Evolutionary conservation across 2,888 invertebrate genomes (phyloP), one percentile per base, ranked within the genome.

Genomic region (Laspeyria flexula): DNA sequence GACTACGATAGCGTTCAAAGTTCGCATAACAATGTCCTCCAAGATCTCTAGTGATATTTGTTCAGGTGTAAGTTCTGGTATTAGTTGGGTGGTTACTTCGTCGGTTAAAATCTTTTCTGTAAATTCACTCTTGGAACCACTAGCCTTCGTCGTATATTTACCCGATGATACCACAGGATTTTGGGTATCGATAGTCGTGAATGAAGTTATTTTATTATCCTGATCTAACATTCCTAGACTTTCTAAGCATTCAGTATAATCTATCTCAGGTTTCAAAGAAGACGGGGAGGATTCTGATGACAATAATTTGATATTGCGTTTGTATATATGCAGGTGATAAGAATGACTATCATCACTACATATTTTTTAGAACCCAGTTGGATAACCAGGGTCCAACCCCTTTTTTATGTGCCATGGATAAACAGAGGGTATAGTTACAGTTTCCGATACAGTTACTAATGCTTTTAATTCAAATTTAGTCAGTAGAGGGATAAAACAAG

Each of bases 391-490:
- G 16, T 73, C 67, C 13, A 31, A 25, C 7, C 11, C 38, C 13
- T 49, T 54, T 56, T 75, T 79, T 23, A 90, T 57, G 31, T 86
- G 85, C 90, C 90, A 91, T 11, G 72, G 50, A 65, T 86, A 89
- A 31, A 73, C 66, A 2, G 90, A 73, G 10, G 81, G 74, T 47
- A 89, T 79, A 33, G 41, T 56, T 29, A 90, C 71, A 21, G 60
- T 63, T 54, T 84, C 73, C 1, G 83, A 60, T 41, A 87, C 64
- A 15, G 53, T 54, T 35, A 87, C 68, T 1, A 39, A 51, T 52
- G 63, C 59, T 1, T 50, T 25, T 55, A 52, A 52, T 49, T 49
- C 51, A 49, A 81, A 81, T 49, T 56, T 60, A 23, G 73, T 75
- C 3, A 56, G 31, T n/a, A 91, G 56, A n/a, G 83, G 86, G 42